phyloP scores from a whole-genome alignment of 2,797 vertebrate species.

The Erethizon dorsatum region DNA sequence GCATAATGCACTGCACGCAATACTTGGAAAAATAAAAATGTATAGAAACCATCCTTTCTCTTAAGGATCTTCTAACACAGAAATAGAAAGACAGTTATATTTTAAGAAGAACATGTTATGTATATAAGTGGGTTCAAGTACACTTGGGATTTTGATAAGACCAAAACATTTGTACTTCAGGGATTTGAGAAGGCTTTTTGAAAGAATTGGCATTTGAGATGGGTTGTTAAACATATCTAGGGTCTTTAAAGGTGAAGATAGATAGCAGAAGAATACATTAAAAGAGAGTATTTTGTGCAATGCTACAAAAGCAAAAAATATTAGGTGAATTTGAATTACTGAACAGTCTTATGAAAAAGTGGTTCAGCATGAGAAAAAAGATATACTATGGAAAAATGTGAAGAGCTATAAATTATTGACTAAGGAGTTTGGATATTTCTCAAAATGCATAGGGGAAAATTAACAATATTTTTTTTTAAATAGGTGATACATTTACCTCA shows the following conservation, averaged over 20 bases:
- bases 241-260: background rate
- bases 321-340: background rate
- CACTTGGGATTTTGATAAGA: background rate
- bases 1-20: background rate
- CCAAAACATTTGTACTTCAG: slow-evolving; percentile 35
- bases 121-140: background rate
- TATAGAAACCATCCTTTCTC: background rate
- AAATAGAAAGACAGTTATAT: background rate
- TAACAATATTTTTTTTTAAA: background rate
- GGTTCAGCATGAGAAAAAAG: background rate
- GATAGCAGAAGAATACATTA: background rate
- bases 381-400: background rate
- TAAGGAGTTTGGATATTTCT: background rate
- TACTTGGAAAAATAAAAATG: slow-evolving; percentile 9
- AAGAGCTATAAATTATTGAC: background rate
- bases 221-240: background rate
- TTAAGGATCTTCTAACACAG: background rate
- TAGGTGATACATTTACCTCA: background rate
- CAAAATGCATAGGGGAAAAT: background rate
- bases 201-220: slow-evolving; percentile 19
- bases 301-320: background rate
- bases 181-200: background rate
- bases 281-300: background rate
- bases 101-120: background rate
- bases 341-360: background rate